Conservation (phyloP, 2,113 vertebrate species). For the Malurus melanocephalus region DNA sequence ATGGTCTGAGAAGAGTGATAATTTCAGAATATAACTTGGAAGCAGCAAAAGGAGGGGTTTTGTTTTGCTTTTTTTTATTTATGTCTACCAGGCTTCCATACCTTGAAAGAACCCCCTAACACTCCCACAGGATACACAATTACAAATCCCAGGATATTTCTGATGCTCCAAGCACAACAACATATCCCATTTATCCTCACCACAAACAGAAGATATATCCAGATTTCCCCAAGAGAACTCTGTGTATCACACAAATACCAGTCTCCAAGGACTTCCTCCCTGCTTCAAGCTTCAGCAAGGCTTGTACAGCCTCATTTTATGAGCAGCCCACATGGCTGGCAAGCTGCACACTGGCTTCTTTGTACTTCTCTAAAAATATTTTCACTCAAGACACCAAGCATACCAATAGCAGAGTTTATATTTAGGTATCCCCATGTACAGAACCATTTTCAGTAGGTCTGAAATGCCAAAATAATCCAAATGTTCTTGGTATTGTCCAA, state of each 20-base stretch:
- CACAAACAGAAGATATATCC: background rate
- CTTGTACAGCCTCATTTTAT: background rate
- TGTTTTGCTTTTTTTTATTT: background rate
- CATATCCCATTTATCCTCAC: background rate
- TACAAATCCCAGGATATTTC: background rate
- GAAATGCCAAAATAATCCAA: background rate
- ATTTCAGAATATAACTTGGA: background rate
- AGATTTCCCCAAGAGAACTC: background rate
- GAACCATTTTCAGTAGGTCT: background rate
- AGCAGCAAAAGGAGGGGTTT: rapidly evolving
- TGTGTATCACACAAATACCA: rapidly evolving
- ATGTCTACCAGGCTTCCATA: background rate
- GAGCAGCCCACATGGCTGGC: background rate
- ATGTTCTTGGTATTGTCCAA: background rate
- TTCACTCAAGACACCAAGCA: background rate
- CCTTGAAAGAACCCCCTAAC: background rate
- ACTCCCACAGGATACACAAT: background rate
- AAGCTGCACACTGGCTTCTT: background rate
- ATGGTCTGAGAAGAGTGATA: background rate
- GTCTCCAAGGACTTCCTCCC: background rate
- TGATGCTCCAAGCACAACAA: background rate
- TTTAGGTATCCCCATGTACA: background rate
- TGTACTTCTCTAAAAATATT: background rate
- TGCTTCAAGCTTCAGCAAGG: background rate
- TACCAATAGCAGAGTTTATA: background rate